Base-by-base conservation (phyloP, 2,888 invertebrate genomes). In the Ceraclea dissimilis region DNA sequence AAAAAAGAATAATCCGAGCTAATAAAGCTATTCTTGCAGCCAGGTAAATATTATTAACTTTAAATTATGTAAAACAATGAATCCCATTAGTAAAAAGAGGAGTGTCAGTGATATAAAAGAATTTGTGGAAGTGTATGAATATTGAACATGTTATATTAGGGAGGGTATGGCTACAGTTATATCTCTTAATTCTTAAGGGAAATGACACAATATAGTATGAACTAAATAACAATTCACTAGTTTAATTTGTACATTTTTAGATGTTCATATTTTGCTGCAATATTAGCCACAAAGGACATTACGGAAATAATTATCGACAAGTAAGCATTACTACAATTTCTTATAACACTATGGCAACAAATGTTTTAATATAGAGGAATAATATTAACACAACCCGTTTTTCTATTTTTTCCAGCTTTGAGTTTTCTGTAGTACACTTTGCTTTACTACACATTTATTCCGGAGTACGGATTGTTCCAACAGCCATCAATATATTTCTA, bases 401-500 rank as follows among this genome's bases (percentile, higher is more conserved):
- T n/a, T n/a, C n/a, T n/a, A n/a, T 31, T 16, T 39, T 39, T 39
- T 39, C 13, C 16, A 39, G 39, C 16, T 39, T 39, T 39, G 39
- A 39, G 13, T 39, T 8, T 13, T 8, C 39, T 61, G 86, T 89
- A 1, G 92, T 94, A 2, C 90, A 93, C 71, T 95, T 95, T 74
- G 88, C 93, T 0, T 73, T 97, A 58, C 90, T 93, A 65, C 95
- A 95, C 70, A 90, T 97, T 63, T 97, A 97, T 68, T 94, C 95
- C 58, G 96, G 96, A 2, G 86, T 91, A 22, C 88, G 90, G 34
- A 86, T 88, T 64, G 88, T 96, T 54, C 93, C 93, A 0, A 90
- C 90, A 64, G 84, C 87, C 1, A 87, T 93, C 62, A 89, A 88
- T 69, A 82, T 94, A 49, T 86, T 90, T 58, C 93, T 94, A 70